Conservation (phyloP, 2,888 invertebrate genomes). For the Tenthredo amoena region DNA sequence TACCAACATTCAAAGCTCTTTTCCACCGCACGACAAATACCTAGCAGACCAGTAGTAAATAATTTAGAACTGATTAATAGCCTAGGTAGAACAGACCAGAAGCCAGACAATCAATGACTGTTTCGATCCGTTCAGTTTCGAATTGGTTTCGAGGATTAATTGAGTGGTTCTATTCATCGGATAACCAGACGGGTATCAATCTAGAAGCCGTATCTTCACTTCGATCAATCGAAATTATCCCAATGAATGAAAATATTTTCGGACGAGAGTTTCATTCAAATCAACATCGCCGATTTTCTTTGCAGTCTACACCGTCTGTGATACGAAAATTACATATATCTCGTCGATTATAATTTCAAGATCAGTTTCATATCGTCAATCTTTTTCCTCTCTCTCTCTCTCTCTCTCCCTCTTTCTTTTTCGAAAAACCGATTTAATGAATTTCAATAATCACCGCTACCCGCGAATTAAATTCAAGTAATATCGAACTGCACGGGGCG, state of each 20-base stretch:
- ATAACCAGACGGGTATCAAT: background rate
- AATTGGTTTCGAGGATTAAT: background rate
- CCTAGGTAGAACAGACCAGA: background rate
- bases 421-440: background rate
- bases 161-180: slow-evolving; percentile 5
- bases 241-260: background rate
- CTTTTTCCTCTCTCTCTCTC: background rate
- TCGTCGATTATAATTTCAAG: background rate
- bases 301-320: background rate
- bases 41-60: background rate
- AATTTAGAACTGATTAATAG: background rate
- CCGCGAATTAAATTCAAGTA: background rate
- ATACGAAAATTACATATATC: background rate
- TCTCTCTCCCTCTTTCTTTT: background rate
- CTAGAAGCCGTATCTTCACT: background rate
- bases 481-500: background rate
- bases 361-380: background rate
- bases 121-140: slow-evolving; percentile 1
- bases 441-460: background rate
- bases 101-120: background rate
- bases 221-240: background rate
- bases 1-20: background rate
- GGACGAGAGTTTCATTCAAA: background rate
- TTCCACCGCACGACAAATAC: background rate
- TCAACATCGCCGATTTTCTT: background rate